Base-by-base conservation (phyloP, 2,113 vertebrate species). In the Oryzias woworae region DNA sequence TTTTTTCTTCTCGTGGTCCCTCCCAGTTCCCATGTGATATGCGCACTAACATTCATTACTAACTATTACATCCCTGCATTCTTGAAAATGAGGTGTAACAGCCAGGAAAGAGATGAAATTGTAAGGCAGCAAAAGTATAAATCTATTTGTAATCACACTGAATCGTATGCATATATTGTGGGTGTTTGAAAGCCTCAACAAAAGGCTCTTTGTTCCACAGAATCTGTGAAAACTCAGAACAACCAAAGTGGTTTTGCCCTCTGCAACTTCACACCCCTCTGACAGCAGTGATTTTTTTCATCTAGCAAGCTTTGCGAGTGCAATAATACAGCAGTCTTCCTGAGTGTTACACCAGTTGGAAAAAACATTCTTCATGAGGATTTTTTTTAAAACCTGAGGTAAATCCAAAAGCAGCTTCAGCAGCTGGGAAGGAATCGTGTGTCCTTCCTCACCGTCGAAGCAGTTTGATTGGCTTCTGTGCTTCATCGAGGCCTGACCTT, bases 401-500 rank as follows among this genome's bases (percentile, higher is more conserved):
- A 90, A 88, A 84, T 90, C 87, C 89, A 89, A 83, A 88, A 92
- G 88, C 88, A 89, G 89, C 91, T 81, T 82, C 51, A 53, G 78
- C 53, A 58, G 78, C 49, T 17, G n/a, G 70, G 73, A 62, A 73
- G 61, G 65, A 77, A 53, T 75, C 47, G 4, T 15, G 56, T 53
- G 18, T 62, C 77, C 80, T 66, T 41, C 77, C 77, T 78, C 61
- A 71, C 78, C 73, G 80, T 80, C 82, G 46, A 79, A 87, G 79
- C 80, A 81, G 52, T 85, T 78, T 91, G 89, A 91, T 90, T 91
- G 87, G 81, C 82, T 80, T 86, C 79, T 78, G 83, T 87, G 78
- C 82, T 83, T 78, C 52, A 36, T 87, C 54, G 20, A 80, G 42
- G 47, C 69, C 49, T 71, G 1, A 17, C 31, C 71, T 18, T 57